Evolutionary conservation across 2,113 vertebrate species (phyloP), one percentile per base, ranked within the genome.

Genomic region (Epinephelus moara): DNA sequence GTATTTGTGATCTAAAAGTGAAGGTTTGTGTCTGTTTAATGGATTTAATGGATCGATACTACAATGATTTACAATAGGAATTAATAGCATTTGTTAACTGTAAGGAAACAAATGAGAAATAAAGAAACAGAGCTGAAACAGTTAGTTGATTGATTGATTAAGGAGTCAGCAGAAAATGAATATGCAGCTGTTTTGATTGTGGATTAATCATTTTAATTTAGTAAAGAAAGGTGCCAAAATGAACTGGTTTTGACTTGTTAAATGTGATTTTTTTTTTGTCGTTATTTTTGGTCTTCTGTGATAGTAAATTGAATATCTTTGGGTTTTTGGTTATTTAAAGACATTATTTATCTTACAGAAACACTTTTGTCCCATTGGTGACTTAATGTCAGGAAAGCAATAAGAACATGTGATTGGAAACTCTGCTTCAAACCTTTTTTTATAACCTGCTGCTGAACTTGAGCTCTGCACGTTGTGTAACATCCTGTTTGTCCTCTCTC

Each of bases 401-500:
- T 2, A 40, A 13, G 5, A 1, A 12, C 12, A n/a, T 33, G 27
- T 62, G 8, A 45, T 45, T 45, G 3, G 42, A 45, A 45, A 45
- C 11, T 11, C 1, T 45, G 9, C 11, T 45, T 10, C 40, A 42
- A 10, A 42, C 7, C 42, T 9, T 10, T 45, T 45, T 45, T 40
- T 2, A 30, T 30, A 2, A 71, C 62, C 62, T 64, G 42, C 52
- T 10, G 72, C 33, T 64, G 27, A 61, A 68, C 4, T 4, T 64
- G 62, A 2, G 66, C 75, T 82, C 82, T 70, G 87, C 86, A 60
- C 8, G 70, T 93, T 93, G 85, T 77, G 88, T 92, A 93, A 90
- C 81, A 4, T 93, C 88, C 86, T 89, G 86, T 94, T 89, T 77
- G 59, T 64, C 45, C 23, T 57, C 27, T 68, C n/a, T 27, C 50